Evolutionary conservation across 2,113 vertebrate species (phyloP).

Genomic region (Terrapene triunguis): DNA sequence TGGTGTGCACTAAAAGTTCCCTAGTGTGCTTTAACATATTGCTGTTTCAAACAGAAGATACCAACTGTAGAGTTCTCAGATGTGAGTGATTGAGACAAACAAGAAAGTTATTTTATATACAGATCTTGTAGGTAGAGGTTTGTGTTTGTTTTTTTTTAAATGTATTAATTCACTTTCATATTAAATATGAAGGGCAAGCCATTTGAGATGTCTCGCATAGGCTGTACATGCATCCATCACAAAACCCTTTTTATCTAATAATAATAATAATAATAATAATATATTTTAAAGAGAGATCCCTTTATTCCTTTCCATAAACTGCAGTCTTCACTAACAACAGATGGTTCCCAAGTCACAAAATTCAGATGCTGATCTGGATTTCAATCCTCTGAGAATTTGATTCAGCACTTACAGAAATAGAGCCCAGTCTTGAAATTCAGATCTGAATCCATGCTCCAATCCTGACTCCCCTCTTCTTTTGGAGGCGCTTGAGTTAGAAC

Average conservation of each 20-base stretch:
- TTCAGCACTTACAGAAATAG: neutral
- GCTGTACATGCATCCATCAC: conserved; percentile 66
- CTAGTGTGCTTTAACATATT: neutral
- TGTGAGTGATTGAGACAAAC: conserved; percentile 24
- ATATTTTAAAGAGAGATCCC: conserved; percentile 55
- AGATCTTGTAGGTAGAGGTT: neutral
- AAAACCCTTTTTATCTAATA: conserved; percentile 55
- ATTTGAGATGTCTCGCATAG: conserved; percentile 67
- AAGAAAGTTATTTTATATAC: neutral
- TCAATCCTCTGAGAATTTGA: neutral
- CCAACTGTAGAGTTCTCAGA: conserved; percentile 10
- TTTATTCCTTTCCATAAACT: neutral
- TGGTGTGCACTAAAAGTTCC: neutral
- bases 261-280: neutral
- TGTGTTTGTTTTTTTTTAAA: conserved; percentile 15
- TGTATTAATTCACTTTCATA: conserved; percentile 67
- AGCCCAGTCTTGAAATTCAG: neutral
- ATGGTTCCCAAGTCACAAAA: neutral
- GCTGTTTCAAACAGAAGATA: neutral
- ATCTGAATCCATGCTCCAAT: neutral
- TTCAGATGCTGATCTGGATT: neutral
- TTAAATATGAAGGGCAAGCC: conserved; percentile 69
- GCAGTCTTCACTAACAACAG: neutral
- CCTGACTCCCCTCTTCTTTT: neutral
- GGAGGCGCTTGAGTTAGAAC: neutral